A percentile compares a stretch with the other conserved stretches of the same genome.
Conservation (phyloP, 2,888 invertebrate species). For the Drosophila percnosoma region DNA sequence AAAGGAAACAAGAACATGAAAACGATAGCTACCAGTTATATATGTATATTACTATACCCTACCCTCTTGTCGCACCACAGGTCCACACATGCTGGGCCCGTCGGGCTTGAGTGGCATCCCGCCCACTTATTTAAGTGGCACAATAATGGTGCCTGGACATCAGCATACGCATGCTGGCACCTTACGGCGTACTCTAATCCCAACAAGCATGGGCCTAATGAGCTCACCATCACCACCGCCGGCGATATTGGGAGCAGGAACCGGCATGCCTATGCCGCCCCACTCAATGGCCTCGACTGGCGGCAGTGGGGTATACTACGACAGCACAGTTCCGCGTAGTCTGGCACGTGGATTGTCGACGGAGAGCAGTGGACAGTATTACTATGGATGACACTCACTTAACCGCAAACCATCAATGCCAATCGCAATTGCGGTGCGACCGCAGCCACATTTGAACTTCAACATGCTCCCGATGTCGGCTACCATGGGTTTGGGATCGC, state of each 20-base stretch:
- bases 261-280: constrained; percentile 42
- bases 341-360: constrained; percentile 78
- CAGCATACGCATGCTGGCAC: constrained; percentile 81
- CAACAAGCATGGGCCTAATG: constrained; percentile 82
- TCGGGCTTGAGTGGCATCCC: constrained; percentile 77
- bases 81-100: constrained; percentile 77
- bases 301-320: constrained; percentile 79
- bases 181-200: constrained; percentile 82
- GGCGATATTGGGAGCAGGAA: constrained; percentile 45
- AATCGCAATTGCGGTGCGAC: constrained; percentile 76
- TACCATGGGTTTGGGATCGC: constrained; percentile 75
- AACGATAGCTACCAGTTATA: background rate
- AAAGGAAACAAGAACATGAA: background rate
- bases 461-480: constrained; percentile 80
- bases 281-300: constrained; percentile 67
- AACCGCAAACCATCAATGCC: constrained; percentile 82
- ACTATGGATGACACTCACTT: constrained; percentile 84
- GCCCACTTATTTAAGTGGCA: constrained; percentile 81
- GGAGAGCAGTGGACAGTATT: constrained; percentile 80
- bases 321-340: constrained; percentile 82
- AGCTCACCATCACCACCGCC: constrained; percentile 65
- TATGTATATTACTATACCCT: background rate
- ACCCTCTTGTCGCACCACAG: constrained; percentile 41
- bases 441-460: constrained; percentile 76
- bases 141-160: constrained; percentile 82